Percentiles rank a stretch among this genome's conserved stretches.
Evolutionary conservation across 2,888 invertebrate genomes (phyloP).

Genomic region (Hypsopygia costalis): DNA sequence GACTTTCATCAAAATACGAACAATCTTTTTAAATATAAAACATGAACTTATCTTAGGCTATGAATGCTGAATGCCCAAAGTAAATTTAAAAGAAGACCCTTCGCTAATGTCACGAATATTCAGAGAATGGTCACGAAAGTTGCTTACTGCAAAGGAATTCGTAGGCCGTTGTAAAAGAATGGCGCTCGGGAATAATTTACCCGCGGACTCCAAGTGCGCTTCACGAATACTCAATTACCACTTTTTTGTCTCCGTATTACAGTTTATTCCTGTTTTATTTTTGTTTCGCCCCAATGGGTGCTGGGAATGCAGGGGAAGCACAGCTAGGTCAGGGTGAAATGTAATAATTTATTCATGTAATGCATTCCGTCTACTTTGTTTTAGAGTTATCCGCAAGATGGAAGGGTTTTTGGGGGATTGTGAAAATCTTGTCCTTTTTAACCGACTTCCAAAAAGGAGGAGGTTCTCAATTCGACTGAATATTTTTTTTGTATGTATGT

Average conservation of each 20-base stretch:
- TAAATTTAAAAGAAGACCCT: neutral
- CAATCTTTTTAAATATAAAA: no score
- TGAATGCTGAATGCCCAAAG: neutral
- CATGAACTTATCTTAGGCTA: neutral
- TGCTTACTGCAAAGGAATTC: constrained; percentile 19
- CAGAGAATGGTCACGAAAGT: neutral
- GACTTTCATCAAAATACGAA: no score
- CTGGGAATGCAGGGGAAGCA: constrained; percentile 15
- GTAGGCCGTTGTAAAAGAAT: constrained; percentile 32
- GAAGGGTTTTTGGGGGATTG: no score
- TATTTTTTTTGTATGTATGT: no score
- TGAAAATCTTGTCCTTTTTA: no score
- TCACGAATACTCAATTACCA: constrained; percentile 59
- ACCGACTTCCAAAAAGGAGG: no score
- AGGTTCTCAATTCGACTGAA: no score
- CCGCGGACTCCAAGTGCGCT: constrained; percentile 45
- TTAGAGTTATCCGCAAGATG: no score
- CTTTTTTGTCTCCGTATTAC: constrained; percentile 47
- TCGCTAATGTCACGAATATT: neutral
- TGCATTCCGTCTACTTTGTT: neutral
- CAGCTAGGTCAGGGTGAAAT: neutral
- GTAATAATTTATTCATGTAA: constrained; percentile 1
- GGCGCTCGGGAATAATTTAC: constrained; percentile 46
- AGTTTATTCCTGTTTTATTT: constrained; percentile 28
- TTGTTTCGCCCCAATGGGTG: constrained; percentile 24